Conservation (phyloP, 2,888 invertebrate species). For the Scaptomyza tumidula region DNA sequence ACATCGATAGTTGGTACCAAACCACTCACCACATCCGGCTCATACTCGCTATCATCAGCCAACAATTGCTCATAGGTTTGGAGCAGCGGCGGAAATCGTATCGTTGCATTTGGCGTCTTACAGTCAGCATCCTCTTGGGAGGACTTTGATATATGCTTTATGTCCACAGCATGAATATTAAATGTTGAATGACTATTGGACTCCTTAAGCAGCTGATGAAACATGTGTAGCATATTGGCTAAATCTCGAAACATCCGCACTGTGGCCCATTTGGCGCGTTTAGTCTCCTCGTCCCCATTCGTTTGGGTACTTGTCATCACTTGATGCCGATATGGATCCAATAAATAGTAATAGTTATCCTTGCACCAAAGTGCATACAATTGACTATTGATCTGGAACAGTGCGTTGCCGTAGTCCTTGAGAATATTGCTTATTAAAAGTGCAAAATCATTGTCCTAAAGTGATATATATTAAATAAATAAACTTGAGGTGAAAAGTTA, state of each 20-base stretch:
- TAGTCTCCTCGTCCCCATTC: constrained; percentile 11
- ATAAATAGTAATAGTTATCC: constrained; percentile 75
- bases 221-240: constrained; percentile 70
- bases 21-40: constrained; percentile 59
- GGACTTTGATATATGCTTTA: constrained; percentile 60
- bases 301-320: constrained; percentile 42
- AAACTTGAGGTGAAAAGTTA: neutral
- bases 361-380: constrained; percentile 81
- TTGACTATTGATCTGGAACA: constrained; percentile 80
- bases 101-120: constrained; percentile 68
- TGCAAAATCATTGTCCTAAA: constrained; percentile 37
- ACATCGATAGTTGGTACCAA: constrained; percentile 28
- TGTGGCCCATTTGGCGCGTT: constrained; percentile 62
- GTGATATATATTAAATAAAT: constrained; percentile 8
- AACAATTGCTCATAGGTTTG: constrained; percentile 46
- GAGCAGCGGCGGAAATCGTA: constrained; percentile 64
- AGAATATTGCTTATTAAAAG: constrained; percentile 56
- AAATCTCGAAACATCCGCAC: constrained; percentile 81
- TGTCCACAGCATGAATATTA: constrained; percentile 65
- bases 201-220: constrained; percentile 79
- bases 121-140: constrained; percentile 29
- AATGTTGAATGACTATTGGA: constrained; percentile 70
- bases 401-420: constrained; percentile 54
- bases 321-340: constrained; percentile 82
- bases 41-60: constrained; percentile 68